phyloP scores from a whole-genome alignment of 1,140 invertebrate species.

The Maniola jurtina region DNA sequence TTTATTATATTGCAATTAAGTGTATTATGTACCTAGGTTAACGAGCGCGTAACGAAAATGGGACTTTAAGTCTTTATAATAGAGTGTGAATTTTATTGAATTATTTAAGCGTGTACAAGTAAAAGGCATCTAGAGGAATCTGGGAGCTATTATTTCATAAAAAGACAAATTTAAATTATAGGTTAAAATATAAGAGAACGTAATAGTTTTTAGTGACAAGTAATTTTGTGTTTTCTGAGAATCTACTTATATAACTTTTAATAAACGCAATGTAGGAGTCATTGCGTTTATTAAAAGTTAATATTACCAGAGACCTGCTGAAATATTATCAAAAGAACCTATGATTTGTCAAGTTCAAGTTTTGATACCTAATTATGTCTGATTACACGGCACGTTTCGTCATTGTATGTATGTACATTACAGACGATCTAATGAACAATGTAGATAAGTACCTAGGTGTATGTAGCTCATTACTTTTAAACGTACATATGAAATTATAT shows the following conservation, averaged over 20 bases:
- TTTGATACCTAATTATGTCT: slow-evolving; percentile 16
- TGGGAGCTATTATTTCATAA: slow-evolving; percentile 21
- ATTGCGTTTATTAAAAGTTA: no score
- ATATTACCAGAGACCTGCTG: neutral
- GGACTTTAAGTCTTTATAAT: slow-evolving; percentile 24
- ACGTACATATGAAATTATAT: slow-evolving; percentile 57
- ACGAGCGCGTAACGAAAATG: slow-evolving; percentile 14
- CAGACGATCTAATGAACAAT: slow-evolving; percentile 55
- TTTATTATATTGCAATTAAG: slow-evolving; percentile 39
- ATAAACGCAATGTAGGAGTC: no score
- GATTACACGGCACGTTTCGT: slow-evolving; percentile 2
- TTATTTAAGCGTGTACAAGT: slow-evolving; percentile 6
- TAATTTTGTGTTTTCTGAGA: slow-evolving; percentile 17
- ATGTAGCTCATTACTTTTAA: slow-evolving; percentile 49
- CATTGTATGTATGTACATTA: slow-evolving; percentile 46
- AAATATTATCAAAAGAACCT: neutral
- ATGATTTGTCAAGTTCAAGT: neutral
- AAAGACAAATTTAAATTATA: slow-evolving; percentile 24
- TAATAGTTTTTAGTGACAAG: slow-evolving; percentile 13
- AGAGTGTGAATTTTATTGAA: slow-evolving; percentile 19
- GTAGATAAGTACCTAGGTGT: slow-evolving; percentile 45
- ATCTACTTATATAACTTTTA: no score
- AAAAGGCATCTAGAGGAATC: slow-evolving; percentile 23
- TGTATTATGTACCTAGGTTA: slow-evolving; percentile 18
- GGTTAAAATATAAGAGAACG: slow-evolving; percentile 21